These are phyloP conservation scores for Drosophila aldrichi DNA, from an alignment of 2,888 invertebrate genomes.

Conservation along the genomic window DNA sequence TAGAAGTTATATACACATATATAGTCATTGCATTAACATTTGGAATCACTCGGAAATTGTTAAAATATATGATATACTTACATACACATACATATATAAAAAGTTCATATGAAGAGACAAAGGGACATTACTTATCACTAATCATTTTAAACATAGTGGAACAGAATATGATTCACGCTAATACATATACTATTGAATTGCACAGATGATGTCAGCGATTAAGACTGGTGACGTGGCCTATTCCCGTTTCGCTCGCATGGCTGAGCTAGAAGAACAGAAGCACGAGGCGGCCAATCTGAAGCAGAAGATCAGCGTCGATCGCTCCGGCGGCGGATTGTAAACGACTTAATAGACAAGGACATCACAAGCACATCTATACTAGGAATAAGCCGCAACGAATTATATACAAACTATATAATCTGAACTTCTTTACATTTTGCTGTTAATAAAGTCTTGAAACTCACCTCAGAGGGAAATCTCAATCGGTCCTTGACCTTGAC, in stretches of 20 bases:
- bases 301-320: slow-evolving; percentile 94
- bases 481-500: not conserved
- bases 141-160: not conserved
- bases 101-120: not conserved
- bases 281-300: slow-evolving; percentile 91
- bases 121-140: not conserved
- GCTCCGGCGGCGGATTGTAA: slow-evolving; percentile 98
- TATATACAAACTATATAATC: slow-evolving; percentile 44
- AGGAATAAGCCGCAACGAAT: slow-evolving; percentile 44
- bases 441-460: slow-evolving; percentile 72
- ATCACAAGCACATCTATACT: slow-evolving; percentile 37
- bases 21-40: not conserved
- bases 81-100: no score
- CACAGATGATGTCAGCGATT: slow-evolving; percentile 98
- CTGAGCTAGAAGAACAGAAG: slow-evolving; percentile 94
- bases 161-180: not conserved
- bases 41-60: not conserved
- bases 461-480: slow-evolving; percentile 13
- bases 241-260: slow-evolving; percentile 97
- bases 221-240: slow-evolving; percentile 98
- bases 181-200: not conserved
- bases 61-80: not conserved
- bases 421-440: slow-evolving; percentile 68
- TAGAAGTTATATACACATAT: not conserved
- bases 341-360: slow-evolving; percentile 29